A percentile compares a stretch with the other conserved stretches of the same genome.
These are phyloP conservation scores for Drosophila leonis DNA, from an alignment of 2,888 invertebrate species.

Conservation along the genomic window DNA sequence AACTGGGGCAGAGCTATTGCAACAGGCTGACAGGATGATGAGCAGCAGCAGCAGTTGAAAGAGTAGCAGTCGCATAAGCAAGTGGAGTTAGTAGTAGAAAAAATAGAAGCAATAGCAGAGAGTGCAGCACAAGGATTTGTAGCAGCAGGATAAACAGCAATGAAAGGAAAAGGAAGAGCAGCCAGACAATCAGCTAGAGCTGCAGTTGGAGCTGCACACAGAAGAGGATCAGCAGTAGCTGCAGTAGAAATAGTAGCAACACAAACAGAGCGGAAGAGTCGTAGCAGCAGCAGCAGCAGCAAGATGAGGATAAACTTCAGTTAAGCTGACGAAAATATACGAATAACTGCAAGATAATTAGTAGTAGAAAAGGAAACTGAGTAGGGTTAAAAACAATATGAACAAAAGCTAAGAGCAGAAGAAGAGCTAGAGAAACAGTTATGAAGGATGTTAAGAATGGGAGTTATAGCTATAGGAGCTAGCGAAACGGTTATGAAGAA, in stretches of 20 bases:
- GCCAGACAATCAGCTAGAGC: not conserved
- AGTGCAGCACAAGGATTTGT: not conserved
- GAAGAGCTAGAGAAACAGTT: not conserved
- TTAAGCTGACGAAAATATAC: not conserved
- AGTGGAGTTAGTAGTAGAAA: not conserved
- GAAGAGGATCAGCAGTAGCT: not conserved
- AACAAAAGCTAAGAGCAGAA: not conserved
- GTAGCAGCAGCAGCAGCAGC: not conserved
- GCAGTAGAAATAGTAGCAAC: not conserved
- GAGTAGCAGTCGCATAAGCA: not conserved
- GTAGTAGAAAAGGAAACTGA: not conserved
- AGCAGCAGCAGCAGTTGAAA: not conserved
- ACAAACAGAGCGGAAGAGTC: not conserved
- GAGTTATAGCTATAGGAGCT: no score
- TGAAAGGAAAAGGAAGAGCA: not conserved
- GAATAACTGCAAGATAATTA: not conserved
- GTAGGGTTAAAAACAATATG: not conserved
- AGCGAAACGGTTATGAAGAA: no score
- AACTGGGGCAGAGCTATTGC: not conserved
- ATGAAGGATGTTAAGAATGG: not conserved
- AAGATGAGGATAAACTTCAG: not conserved
- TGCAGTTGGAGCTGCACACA: not conserved
- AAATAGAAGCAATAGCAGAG: conserved; percentile 2
- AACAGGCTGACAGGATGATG: conserved; percentile 4
- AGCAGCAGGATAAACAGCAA: not conserved